These are phyloP conservation scores for zebrafish (Danio rerio) DNA, from an alignment of 2,113 vertebrate species.

Conservation along the genomic window DNA sequence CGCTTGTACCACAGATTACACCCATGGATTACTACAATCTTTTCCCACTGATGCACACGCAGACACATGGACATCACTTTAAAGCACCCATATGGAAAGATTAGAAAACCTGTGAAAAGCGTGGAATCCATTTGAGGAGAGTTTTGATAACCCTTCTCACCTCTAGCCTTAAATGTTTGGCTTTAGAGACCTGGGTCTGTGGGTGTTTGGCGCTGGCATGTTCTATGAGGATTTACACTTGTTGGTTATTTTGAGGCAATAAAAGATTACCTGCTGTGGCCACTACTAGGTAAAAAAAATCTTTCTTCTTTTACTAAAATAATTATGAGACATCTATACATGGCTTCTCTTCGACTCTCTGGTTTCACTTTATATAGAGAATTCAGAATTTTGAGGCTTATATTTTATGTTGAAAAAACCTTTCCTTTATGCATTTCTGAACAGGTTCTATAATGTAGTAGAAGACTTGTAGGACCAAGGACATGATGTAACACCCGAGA, in stretches of 20 bases:
- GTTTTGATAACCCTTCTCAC: constrained; percentile 47
- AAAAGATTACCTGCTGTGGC: not conserved
- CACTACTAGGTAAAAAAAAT: not conserved
- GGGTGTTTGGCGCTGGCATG: constrained; percentile 43
- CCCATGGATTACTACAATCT: constrained; percentile 77
- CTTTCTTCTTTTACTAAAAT: not conserved
- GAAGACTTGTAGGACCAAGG: not conserved
- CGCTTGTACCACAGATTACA: constrained; percentile 77
- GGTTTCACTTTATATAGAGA: not conserved
- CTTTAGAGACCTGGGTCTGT: constrained; percentile 18
- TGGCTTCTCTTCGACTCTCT: not conserved
- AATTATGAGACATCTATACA: not conserved
- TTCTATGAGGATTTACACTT: constrained; percentile 17
- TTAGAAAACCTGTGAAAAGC: constrained; percentile 35
- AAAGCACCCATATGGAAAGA: constrained; percentile 44
- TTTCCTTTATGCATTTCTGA: constrained; percentile 1
- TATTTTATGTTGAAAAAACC: not conserved
- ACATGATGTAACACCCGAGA: constrained; percentile 23
- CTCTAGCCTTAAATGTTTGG: constrained; percentile 50
- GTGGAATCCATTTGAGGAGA: constrained; percentile 38
- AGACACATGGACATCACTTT: constrained; percentile 41
- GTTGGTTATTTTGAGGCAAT: not conserved
- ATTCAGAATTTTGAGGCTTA: not conserved
- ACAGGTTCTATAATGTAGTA: constrained; percentile 13
- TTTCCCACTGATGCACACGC: constrained; percentile 66